Percentiles rank a stretch among this genome's conserved stretches.
These are phyloP conservation scores for Platygyra sinensis DNA, from an alignment of 64 coral and sea anemone species.

Conservation along the genomic window DNA sequence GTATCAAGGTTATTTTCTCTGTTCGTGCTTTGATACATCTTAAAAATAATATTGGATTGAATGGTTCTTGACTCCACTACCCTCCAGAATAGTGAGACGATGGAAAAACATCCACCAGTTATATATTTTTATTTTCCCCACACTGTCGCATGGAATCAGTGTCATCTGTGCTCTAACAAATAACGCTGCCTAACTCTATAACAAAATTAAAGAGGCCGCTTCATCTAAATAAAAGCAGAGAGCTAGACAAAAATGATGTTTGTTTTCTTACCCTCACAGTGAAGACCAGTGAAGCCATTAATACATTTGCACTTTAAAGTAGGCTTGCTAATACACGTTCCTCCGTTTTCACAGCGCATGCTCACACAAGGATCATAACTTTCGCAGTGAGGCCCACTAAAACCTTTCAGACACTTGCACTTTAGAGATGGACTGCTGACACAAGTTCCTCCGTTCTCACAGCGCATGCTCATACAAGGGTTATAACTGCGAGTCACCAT, in stretches of 20 bases:
- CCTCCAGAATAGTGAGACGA: too few species aligned
- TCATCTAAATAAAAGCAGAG: too few species aligned
- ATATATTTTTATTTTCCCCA: too few species aligned
- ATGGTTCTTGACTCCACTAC: too few species aligned
- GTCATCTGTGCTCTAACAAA: too few species aligned
- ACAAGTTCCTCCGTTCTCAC: conserved; percentile 39
- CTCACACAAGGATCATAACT: background rate
- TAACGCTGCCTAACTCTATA: too few species aligned
- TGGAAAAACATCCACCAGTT: too few species aligned
- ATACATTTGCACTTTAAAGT: background rate
- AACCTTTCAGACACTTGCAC: conserved; percentile 1
- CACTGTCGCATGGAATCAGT: too few species aligned
- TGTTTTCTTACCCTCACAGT: conserved; percentile 3
- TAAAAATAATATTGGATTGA: too few species aligned
- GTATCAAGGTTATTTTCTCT: too few species aligned
- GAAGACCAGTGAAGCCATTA: background rate
- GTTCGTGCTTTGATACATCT: too few species aligned
- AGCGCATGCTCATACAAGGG: conserved; percentile 19
- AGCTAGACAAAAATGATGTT: background rate
- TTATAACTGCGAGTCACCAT: background rate
- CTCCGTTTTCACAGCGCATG: conserved; percentile 51
- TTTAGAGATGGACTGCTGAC: background rate
- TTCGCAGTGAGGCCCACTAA: background rate
- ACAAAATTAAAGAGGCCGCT: too few species aligned
- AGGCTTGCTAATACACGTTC: conserved; percentile 1